These are phyloP conservation scores for Torymus auratus DNA, from an alignment of 2,888 invertebrate species.

Conservation along the genomic window DNA sequence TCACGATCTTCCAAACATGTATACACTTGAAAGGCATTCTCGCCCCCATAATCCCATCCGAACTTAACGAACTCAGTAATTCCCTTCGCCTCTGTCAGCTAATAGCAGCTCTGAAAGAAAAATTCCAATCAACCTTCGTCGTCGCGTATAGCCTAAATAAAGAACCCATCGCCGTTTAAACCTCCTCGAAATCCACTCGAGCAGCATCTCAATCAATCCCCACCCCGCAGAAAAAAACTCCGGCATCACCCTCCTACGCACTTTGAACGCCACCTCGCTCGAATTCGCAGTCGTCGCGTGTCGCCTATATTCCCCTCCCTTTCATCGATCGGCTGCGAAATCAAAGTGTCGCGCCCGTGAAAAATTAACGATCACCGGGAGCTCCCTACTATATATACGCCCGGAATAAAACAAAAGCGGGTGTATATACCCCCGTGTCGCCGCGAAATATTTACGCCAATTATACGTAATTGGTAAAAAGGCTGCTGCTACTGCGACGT, in stretches of 20 bases:
- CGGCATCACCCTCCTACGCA: no score
- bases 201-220: not conserved
- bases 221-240: no score
- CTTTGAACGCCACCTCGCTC: no score
- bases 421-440: not conserved
- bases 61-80: no score
- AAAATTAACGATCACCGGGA: conserved; percentile 29
- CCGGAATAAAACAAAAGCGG: conserved; percentile 10
- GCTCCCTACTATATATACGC: not conserved
- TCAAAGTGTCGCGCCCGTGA: conserved; percentile 23
- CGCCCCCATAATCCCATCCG: no score
- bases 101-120: conserved; percentile 1
- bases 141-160: not conserved
- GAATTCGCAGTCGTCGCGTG: no score
- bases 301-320: not conserved
- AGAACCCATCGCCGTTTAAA: not conserved
- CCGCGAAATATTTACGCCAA: conserved; percentile 53
- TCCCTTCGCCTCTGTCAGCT: no score
- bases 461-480: conserved; percentile 50
- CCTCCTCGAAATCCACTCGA: not conserved
- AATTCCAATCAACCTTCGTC: not conserved
- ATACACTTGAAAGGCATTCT: no score
- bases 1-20: no score
- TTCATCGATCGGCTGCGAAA: conserved; percentile 18
- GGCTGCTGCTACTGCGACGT: conserved; percentile 13